phyloP scores from a whole-genome alignment of 2,113 vertebrate species.

The Camelus bactrianus region DNA sequence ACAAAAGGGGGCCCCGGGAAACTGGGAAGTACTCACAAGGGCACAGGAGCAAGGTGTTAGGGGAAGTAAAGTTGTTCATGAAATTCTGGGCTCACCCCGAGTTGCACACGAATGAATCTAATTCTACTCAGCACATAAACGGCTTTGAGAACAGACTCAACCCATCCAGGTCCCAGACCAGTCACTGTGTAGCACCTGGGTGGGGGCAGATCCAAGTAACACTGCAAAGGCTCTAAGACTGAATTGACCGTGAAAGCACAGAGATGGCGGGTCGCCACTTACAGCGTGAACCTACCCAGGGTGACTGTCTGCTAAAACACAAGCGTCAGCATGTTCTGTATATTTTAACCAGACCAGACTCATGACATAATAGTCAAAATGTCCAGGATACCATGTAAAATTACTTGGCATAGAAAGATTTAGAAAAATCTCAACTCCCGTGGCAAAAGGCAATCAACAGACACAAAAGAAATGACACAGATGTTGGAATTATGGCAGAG shows the following conservation, averaged over 20 bases:
- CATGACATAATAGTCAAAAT: background rate
- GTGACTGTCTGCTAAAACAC: background rate
- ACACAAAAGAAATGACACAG: background rate
- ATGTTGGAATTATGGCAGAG: slow-evolving; percentile 31
- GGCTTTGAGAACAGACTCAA: background rate
- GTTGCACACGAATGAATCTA: background rate
- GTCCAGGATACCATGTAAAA: background rate
- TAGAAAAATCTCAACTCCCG: background rate
- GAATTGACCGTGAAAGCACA: background rate
- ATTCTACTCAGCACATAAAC: background rate
- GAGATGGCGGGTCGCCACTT: background rate
- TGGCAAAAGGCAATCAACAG: background rate
- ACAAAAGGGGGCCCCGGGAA: background rate
- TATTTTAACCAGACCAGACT: background rate
- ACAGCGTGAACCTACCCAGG: background rate
- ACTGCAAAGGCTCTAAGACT: background rate
- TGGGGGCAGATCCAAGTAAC: too few species aligned
- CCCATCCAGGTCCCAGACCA: background rate
- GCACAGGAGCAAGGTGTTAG: background rate
- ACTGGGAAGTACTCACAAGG: background rate
- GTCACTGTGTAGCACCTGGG: background rate
- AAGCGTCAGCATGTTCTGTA: background rate
- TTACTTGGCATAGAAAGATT: background rate
- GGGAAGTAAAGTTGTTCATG: background rate
- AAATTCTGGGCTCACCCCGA: background rate